Conservation (phyloP, 2,888 invertebrate species). For the Harpagoxenus sublaevis region DNA sequence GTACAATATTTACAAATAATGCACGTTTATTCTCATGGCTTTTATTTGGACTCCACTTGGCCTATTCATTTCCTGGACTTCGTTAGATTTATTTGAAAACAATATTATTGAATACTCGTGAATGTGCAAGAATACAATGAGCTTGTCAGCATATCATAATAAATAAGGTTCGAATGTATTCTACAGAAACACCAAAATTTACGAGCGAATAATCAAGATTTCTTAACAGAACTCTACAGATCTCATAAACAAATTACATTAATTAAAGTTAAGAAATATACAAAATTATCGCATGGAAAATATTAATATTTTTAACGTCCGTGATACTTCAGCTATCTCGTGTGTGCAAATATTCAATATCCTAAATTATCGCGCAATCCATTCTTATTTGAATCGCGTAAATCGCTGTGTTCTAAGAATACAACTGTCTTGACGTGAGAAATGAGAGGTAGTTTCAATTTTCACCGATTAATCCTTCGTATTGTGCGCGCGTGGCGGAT, state of each 20-base stretch:
- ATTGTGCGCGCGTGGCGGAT: constrained; percentile 25
- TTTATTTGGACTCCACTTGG: neutral
- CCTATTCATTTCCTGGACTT: neutral
- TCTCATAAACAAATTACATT: neutral
- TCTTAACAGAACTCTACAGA: neutral
- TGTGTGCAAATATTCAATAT: neutral
- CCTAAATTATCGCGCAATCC: neutral
- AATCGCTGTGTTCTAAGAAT: neutral
- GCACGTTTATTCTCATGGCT: neutral
- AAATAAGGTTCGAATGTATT: neutral
- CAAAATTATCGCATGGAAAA: neutral
- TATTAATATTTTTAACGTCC: too few relatives aligned
- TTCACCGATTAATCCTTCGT: constrained; percentile 24
- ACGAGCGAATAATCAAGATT: neutral
- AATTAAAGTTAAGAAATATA: constrained; percentile 8
- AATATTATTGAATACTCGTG: neutral
- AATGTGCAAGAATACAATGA: neutral
- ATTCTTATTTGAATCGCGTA: neutral
- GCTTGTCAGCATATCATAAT: neutral
- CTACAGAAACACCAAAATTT: neutral
- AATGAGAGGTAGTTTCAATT: constrained; percentile 22
- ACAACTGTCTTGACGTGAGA: neutral
- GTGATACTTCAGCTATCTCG: neutral
- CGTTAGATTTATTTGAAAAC: neutral
- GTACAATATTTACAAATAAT: constrained; percentile 1